Percentiles rank a stretch among this genome's conserved stretches.
phyloP scores from a whole-genome alignment of 2,888 invertebrate species.

The Acheta domesticus region DNA sequence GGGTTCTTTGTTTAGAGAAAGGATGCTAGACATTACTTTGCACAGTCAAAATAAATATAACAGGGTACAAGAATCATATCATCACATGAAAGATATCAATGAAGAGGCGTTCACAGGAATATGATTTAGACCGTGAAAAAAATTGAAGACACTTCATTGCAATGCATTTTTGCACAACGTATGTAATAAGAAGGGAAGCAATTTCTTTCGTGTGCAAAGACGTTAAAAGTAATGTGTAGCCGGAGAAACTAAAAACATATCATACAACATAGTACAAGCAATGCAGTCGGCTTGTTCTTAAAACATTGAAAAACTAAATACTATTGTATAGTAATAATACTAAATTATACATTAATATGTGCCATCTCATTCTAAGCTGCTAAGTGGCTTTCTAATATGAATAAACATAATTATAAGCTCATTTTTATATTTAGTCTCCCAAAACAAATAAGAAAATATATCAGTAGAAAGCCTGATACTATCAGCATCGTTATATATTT shows the following conservation, averaged over 20 bases:
- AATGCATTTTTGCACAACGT: neutral
- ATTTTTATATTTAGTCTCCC: slow-evolving; percentile 34
- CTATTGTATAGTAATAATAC: slow-evolving; percentile 25
- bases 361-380: slow-evolving; percentile 26
- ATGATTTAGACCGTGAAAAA: neutral
- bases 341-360: slow-evolving; percentile 24
- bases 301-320: neutral
- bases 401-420: slow-evolving; percentile 28
- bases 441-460: slow-evolving; percentile 28
- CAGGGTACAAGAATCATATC: slow-evolving; percentile 28
- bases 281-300: slow-evolving; percentile 26
- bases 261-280: slow-evolving; percentile 29
- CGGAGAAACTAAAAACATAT: slow-evolving; percentile 28
- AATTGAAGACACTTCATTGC: slow-evolving; percentile 18
- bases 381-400: slow-evolving; percentile 26
- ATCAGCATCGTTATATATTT: slow-evolving; percentile 18
- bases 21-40: slow-evolving; percentile 10
- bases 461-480: slow-evolving; percentile 26
- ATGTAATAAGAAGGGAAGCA: neutral
- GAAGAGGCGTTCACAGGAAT: neutral
- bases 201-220: neutral
- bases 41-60: slow-evolving; percentile 20
- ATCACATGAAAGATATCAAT: slow-evolving; percentile 23
- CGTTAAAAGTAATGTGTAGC: slow-evolving; percentile 23
- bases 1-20: neutral